Base-by-base conservation (phyloP, 2,797 vertebrate species). In the Periophthalmus magnuspinnatus region DNA sequence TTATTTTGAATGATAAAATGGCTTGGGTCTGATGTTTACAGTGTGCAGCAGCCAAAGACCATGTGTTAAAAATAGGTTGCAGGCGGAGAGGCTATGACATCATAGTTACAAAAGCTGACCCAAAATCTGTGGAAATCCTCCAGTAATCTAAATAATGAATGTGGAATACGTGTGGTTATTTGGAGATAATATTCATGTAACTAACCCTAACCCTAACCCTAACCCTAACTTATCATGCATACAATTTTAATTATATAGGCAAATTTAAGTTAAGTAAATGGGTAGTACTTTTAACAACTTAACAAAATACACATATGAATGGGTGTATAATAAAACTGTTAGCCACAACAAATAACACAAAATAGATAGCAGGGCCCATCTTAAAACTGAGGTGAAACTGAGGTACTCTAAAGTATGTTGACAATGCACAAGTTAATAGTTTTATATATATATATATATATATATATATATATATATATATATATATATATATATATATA, bases 51-150 rank as follows among this genome's bases (percentile, higher is more conserved):
- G n/a, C n/a, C 54, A 56, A 21, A 24, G 55, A 56, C 55, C 55
- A 56, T 61, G 34, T 33, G 33, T 38, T 61, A 61, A 61, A 61
- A 61, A 36, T 61, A 61, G 34, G 5, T 13, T 34, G 16, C 8
- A 28, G 28, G 57, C 32, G 33, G 16, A 59, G 59, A 61, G 55
- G 55, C 22, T 56, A 59, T 59, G 59, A 61, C 19, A 8, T 38
- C 59, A 61, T 38, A n/a, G 34, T 61, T 36, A 61, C 59, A 36
- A n/a, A 61, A 61, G 19, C 59, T 61, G 59, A 61, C 59, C 59
- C 59, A 21, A 38, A 6, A 60, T 36, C 33, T 61, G 21, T 61
- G 59, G 59, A 33, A 61, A n/a, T 36, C 59, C 59, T 61, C 58
- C 19, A 3, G 19, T 33, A 32, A 58, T 58, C 16, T 33, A 33